A percentile compares a stretch with the other conserved stretches of the same genome.
Evolutionary conservation across 1,140 invertebrate genomes (phyloP).

Genomic region (Bombus pyrosoma): DNA sequence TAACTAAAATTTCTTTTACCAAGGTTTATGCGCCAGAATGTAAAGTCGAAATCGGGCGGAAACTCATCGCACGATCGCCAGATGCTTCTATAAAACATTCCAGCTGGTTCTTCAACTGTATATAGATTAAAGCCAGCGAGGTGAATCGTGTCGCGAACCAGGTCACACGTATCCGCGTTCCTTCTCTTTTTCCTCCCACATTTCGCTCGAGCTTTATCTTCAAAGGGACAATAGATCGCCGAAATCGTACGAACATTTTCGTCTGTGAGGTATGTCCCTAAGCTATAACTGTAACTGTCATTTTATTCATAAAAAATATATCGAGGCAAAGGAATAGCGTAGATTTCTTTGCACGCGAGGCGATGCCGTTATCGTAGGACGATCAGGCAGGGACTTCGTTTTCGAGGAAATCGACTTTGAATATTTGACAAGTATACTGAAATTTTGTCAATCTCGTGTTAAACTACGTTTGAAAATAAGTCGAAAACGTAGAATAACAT

Average conservation of each 20-base stretch:
- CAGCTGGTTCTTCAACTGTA: not conserved
- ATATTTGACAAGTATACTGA: no score
- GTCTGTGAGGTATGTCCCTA: rapidly evolving
- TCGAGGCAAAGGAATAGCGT: no score
- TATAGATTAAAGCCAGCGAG: not conserved
- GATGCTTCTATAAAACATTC: not conserved
- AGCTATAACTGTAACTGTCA: not conserved
- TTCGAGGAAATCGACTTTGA: no score
- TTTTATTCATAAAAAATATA: not conserved
- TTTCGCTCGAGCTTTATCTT: not conserved
- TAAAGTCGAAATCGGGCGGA: no score
- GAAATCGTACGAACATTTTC: not conserved
- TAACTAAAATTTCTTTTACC: no score
- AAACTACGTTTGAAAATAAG: no score
- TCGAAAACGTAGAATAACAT: no score
- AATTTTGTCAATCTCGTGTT: no score
- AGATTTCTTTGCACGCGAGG: no score
- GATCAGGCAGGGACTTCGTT: no score
- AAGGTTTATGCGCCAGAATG: no score
- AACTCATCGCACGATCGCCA: not conserved
- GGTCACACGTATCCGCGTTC: conserved; percentile 1
- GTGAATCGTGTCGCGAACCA: not conserved
- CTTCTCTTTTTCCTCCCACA: not conserved
- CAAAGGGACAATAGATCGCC: not conserved
- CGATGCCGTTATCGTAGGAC: no score